Base-by-base conservation (phyloP, 2,797 vertebrate species). In the Anabacerthia variegaticeps region DNA sequence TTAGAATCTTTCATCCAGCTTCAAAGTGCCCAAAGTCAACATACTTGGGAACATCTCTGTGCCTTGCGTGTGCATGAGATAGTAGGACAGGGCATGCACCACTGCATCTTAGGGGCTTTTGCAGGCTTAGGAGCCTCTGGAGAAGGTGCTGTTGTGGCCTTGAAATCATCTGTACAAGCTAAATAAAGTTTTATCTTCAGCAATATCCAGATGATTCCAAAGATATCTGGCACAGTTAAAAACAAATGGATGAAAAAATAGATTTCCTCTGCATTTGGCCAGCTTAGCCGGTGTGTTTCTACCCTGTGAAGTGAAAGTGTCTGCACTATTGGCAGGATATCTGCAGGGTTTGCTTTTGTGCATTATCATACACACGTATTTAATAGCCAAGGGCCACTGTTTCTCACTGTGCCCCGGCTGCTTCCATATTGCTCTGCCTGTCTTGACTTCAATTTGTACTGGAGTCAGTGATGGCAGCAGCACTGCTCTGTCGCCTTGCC, bases 61-160 rank as follows among this genome's bases (percentile, higher is more conserved):
- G 20, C 19, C 55, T 88, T 0, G 0, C 0, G 0, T 22, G 15
- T 41, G 32, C 51, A 14, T 0, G 1, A 86, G 17, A 26, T 6
- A 10, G 19, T 20, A 88, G 48, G 49, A 48, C 39, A 68, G 19
- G 52, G 5, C 19, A 44, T 9, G 27, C 37, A 79, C 21, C 36
- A 23, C 5, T 92, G 71, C 2, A 6, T 27, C 32, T 77, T 37
- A 36, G 30, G 43, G 32, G 14, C 19, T 77, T 76, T 59, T 37
- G 66, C 55, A 79, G 44, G 39, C 10, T 68, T 55, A 17, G 21
- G 11, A 61, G 6, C 17, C 37, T 69, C 24, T 49, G 37, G 20
- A 36, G 46, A 59, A 58, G 15, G 14, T 37, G n/a, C 12, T 41
- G 23, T 39, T 41, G n/a, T 59, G 54, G 30, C 69, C 28, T 62